Evolutionary conservation across 2,113 vertebrate genomes (phyloP).

Genomic region (Melanerpes formicivorus): DNA sequence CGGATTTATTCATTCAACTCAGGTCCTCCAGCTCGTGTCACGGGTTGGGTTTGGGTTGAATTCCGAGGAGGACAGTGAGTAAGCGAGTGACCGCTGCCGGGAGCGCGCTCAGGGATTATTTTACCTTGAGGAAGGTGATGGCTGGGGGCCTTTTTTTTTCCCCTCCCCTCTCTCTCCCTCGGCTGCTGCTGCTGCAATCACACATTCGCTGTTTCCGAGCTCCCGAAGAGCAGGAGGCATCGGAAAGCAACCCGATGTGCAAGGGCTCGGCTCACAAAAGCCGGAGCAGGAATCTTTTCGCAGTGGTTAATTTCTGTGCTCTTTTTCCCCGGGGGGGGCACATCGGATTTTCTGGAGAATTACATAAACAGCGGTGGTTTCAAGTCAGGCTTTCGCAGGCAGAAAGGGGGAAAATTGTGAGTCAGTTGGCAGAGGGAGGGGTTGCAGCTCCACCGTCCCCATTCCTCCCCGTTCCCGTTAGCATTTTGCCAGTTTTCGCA

Average conservation of each 20-base stretch:
- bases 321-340: neutral
- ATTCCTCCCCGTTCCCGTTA: constrained; percentile 23
- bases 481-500: constrained; percentile 54
- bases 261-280: constrained; percentile 22
- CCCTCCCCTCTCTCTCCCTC: neutral
- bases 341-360: constrained; percentile 30
- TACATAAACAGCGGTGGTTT: constrained; percentile 53
- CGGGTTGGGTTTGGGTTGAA: constrained; percentile 38
- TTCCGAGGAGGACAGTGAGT: constrained; percentile 33
- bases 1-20: constrained; percentile 69
- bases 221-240: neutral
- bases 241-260: neutral
- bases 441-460: constrained; percentile 33
- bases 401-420: constrained; percentile 56
- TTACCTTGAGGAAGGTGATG: constrained; percentile 66
- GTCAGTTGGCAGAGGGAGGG: constrained; percentile 59
- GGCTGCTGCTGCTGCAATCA: constrained; percentile 17
- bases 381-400: constrained; percentile 25
- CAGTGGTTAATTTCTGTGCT: neutral
- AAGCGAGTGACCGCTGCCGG: constrained; percentile 13
- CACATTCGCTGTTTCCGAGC: neutral
- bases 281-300: neutral
- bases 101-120: constrained; percentile 55
- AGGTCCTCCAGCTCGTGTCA: constrained; percentile 59
- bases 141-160: neutral